phyloP scores from a whole-genome alignment of 2,888 invertebrate genomes.

The Leuctra nigra region DNA sequence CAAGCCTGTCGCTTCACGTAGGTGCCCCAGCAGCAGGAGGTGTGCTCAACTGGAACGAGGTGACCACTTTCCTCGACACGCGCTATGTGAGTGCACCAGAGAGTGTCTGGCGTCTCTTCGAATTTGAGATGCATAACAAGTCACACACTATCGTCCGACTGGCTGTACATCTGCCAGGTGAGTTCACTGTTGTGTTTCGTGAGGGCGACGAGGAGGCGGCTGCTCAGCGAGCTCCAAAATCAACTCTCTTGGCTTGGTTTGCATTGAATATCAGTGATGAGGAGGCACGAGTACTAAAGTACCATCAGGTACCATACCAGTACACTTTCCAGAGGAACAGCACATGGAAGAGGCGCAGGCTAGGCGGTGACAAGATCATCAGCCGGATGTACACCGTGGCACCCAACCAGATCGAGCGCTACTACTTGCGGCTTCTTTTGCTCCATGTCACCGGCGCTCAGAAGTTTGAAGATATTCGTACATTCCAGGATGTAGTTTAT shows the following conservation, averaged over 20 bases:
- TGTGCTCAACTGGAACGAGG: background rate
- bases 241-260: background rate
- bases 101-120: background rate
- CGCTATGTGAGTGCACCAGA: background rate
- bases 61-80: background rate
- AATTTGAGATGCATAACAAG: background rate
- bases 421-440: constrained; percentile 35
- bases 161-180: background rate
- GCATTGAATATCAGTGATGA: background rate
- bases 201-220: background rate
- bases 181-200: background rate
- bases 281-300: background rate
- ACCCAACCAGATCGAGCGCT: constrained; percentile 34
- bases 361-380: background rate
- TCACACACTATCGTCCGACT: background rate
- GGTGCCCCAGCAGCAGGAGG: background rate
- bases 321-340: background rate
- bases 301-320: background rate
- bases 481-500: constrained; percentile 36
- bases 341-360: background rate
- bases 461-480: constrained; percentile 35
- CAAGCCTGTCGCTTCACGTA: constrained; percentile 19
- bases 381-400: constrained; percentile 35
- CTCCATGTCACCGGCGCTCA: constrained; percentile 35
- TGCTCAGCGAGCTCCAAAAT: too few relatives aligned